Percentiles rank a stretch among this genome's conserved stretches.
Conservation (phyloP, 2,888 invertebrate species). For the Xiphydria camelus region DNA sequence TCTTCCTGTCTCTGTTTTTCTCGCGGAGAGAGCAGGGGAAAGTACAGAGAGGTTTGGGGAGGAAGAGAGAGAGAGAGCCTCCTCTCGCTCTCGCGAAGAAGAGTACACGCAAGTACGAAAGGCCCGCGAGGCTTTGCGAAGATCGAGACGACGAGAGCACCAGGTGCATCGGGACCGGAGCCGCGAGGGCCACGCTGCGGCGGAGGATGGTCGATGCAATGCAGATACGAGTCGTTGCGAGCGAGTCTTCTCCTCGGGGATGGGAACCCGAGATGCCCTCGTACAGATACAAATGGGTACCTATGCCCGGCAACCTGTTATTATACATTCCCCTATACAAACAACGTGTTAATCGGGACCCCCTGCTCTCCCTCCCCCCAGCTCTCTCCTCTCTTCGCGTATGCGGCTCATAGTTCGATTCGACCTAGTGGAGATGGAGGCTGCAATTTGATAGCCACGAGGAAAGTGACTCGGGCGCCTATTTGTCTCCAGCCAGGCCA, state of each 20-base stretch:
- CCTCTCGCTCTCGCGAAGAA: slow-evolving; percentile 10
- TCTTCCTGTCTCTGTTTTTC: slow-evolving; percentile 6
- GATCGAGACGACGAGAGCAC: slow-evolving; percentile 45
- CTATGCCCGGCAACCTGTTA: slow-evolving; percentile 57
- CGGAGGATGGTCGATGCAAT: slow-evolving; percentile 38
- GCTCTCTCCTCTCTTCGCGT: background rate
- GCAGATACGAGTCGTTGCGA: slow-evolving; percentile 33
- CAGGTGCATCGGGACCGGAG: slow-evolving; percentile 42
- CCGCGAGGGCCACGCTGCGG: slow-evolving; percentile 26
- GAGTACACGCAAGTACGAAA: too few relatives aligned
- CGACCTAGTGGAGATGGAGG: too few relatives aligned
- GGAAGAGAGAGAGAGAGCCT: slow-evolving; percentile 4
- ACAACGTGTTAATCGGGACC: slow-evolving; percentile 58
- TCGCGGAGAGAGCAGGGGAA: slow-evolving; percentile 2
- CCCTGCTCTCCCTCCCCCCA: slow-evolving; percentile 28
- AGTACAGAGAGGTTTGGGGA: slow-evolving; percentile 7
- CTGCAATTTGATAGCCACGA: too few relatives aligned
- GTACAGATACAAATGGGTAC: slow-evolving; percentile 52
- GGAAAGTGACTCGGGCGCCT: too few relatives aligned
- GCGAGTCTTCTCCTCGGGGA: slow-evolving; percentile 2
- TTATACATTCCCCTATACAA: slow-evolving; percentile 58
- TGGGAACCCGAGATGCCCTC: slow-evolving; percentile 49
- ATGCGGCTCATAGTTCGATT: too few relatives aligned
- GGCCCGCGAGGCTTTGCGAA: too few relatives aligned
- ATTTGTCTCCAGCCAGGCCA: too few relatives aligned